Evolutionary conservation across 2,888 invertebrate species (phyloP), one percentile per base, ranked within the genome.

Genomic region (Liopterus haemorrhoidalis): DNA sequence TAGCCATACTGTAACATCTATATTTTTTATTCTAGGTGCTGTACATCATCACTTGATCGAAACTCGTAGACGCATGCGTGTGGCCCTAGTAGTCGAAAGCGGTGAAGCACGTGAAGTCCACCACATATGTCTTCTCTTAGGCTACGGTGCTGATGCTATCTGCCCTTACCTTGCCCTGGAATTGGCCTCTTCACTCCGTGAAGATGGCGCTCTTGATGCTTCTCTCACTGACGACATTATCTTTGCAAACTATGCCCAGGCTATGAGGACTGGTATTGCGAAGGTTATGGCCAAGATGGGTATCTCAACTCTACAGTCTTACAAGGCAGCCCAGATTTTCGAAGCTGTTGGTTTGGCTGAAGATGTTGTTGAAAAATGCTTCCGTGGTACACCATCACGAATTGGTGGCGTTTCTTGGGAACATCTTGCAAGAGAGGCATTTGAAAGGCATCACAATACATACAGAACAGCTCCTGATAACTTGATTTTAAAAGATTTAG

Each of bases 281-380:
- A 93, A 93, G 69, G 91, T 79, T 0, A 99, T 99, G 97, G 97
- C 99, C 4, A 99, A 99, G 69, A 99, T 99, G 99, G 99, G 99
- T 45, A 99, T 99, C 62, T 95, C 94, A 45, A 99, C 97, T 0
- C 72, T 99, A 27, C 97, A 97, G 66, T 96, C 95, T 0, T 99
- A 99, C 70, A 97, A 96, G 72, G 91, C 95, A 51, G 99, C 99
- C 1, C 99, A 99, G 72, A 99, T 99, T 58, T 99, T 99, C 64
- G 99, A 99, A 69, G 96, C 96, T 1, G 95, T 99, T 6, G 99
- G 99, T 1, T 69, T 99, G 33, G 84, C 87, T 25, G 79, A 85
- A 48, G 95, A 97, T 59, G 88, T 99, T 0, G 79, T 99, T 49
- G 87, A 94, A 46, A 88, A 88, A 60, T 96, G 97, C 67, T 99